Conservation (phyloP, 2,113 vertebrate genomes). For the Campylorhamphus procurvoides region DNA sequence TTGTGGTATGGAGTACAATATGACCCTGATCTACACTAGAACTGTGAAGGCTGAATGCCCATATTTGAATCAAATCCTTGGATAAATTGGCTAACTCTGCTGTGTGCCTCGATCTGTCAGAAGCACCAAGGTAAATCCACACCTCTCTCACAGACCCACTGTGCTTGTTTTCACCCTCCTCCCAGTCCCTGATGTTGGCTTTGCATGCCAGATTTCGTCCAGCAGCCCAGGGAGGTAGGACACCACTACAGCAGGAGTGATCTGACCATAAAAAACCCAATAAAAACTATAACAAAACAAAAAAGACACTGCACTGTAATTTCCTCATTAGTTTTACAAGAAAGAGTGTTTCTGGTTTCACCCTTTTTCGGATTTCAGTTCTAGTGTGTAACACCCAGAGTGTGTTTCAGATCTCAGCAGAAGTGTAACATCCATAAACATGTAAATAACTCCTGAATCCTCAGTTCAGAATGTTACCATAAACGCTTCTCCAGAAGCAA, state of each 20-base stretch:
- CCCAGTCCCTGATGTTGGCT: background rate
- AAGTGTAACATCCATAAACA: background rate
- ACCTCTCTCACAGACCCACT: background rate
- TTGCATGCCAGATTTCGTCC: background rate
- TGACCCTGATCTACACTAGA: fast-evolving
- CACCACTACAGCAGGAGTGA: background rate
- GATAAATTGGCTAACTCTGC: fast-evolving
- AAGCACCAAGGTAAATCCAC: background rate
- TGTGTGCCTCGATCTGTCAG: background rate
- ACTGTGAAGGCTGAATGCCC: background rate
- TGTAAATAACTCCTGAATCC: background rate
- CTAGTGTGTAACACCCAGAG: background rate
- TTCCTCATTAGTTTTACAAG: background rate
- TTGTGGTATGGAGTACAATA: background rate
- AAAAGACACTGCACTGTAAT: background rate
- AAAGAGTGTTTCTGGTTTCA: background rate
- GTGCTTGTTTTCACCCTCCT: background rate
- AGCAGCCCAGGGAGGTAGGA: background rate
- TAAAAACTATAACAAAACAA: fast-evolving
- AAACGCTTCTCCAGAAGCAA: background rate
- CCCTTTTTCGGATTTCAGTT: background rate
- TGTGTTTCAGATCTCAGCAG: background rate
- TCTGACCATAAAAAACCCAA: fast-evolving
- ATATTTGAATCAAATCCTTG: background rate
- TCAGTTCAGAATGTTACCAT: background rate